Conservation (phyloP, 2,888 invertebrate genomes). For the Cryptus viduatorius region DNA sequence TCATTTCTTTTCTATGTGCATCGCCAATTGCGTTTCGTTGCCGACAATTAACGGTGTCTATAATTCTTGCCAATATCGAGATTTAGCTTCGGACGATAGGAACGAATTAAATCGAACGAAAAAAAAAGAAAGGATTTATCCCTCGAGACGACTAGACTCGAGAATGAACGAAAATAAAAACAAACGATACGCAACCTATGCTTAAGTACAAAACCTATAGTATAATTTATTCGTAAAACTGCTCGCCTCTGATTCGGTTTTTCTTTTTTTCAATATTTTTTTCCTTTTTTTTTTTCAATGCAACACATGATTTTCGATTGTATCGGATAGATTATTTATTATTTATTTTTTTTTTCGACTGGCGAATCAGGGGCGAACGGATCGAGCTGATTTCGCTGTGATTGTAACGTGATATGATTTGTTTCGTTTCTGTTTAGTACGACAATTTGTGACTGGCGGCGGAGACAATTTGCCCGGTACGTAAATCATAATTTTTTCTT, state of each 20-base stretch:
- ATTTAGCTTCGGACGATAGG: slow-evolving; percentile 44
- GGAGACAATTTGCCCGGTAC: slow-evolving; percentile 87
- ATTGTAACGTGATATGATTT: slow-evolving; percentile 84
- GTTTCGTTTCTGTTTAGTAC: slow-evolving; percentile 86
- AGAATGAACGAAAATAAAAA: slow-evolving; percentile 58
- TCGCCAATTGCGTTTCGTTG: slow-evolving; percentile 41
- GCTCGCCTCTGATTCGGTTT: slow-evolving; percentile 80
- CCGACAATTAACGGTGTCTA: slow-evolving; percentile 32
- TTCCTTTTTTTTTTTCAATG: slow-evolving; percentile 14
- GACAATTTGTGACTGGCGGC: slow-evolving; percentile 86
- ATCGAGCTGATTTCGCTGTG: slow-evolving; percentile 78
- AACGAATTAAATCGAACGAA: slow-evolving; percentile 33
- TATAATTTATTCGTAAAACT: slow-evolving; percentile 76
- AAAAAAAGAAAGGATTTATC: slow-evolving; percentile 44
- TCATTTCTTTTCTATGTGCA: slow-evolving; percentile 58
- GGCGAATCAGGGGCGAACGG: slow-evolving; percentile 76
- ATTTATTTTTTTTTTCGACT: slow-evolving; percentile 49
- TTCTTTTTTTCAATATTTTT: slow-evolving; percentile 23
- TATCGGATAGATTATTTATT: slow-evolving; percentile 15
- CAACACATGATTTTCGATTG: not conserved
- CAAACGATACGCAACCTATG: slow-evolving; percentile 64
- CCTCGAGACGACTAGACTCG: slow-evolving; percentile 40
- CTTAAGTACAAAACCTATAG: slow-evolving; percentile 70
- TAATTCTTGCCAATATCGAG: slow-evolving; percentile 55
- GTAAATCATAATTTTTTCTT: slow-evolving; percentile 84